Conservation (phyloP, 2,113 vertebrate species). For the Elephas maximus region DNA sequence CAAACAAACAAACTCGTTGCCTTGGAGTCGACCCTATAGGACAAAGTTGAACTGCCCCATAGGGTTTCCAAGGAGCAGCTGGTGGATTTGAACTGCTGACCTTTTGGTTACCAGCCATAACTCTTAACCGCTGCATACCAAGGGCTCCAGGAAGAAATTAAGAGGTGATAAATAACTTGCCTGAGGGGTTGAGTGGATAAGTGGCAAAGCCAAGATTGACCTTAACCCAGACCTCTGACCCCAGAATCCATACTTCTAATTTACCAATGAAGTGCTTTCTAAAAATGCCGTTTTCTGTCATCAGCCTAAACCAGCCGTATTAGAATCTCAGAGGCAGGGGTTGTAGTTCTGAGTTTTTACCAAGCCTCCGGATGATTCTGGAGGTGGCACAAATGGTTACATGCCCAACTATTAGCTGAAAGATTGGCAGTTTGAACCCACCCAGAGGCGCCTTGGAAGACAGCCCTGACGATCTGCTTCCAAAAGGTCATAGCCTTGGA, state of each 20-base stretch:
- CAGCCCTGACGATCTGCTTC: neutral
- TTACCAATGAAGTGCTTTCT: slow-evolving; percentile 21
- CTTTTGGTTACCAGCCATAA: too few species aligned
- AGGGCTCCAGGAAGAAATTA: too few species aligned
- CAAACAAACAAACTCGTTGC: too few species aligned
- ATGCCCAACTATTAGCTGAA: neutral
- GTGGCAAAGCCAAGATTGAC: slow-evolving; percentile 1
- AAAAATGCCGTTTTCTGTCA: slow-evolving; percentile 9
- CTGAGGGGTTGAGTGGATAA: neutral
- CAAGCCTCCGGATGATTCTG: neutral
- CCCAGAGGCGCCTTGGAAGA: neutral
- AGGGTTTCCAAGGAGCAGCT: too few species aligned
- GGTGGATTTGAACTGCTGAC: too few species aligned
- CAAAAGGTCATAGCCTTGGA: neutral
- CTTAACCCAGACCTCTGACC: slow-evolving; percentile 2
- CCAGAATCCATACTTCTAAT: slow-evolving; percentile 17
- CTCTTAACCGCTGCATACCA: too few species aligned
- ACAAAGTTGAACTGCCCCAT: too few species aligned
- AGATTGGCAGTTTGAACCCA: neutral
- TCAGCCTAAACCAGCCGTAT: slow-evolving; percentile 10
- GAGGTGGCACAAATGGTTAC: neutral
- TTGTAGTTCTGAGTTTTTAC: neutral
- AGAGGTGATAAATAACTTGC: slow-evolving; percentile 37
- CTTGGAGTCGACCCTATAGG: too few species aligned
- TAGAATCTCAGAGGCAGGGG: neutral